phyloP scores from a whole-genome alignment of 2,888 invertebrate species.

The Amphipoea lucens region DNA sequence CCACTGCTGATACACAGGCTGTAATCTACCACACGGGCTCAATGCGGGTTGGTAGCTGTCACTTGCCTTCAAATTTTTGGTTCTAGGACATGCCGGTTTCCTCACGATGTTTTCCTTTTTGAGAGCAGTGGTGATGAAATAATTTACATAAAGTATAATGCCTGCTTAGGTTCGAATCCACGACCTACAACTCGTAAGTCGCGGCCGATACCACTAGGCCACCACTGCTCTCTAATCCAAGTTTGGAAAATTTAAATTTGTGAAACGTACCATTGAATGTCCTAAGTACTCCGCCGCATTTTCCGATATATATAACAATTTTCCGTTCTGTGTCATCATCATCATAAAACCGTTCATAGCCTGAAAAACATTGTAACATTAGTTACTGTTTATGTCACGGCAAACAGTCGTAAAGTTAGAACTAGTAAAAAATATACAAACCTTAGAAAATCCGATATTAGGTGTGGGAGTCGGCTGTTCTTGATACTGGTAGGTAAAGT shows the following conservation, averaged over 20 bases:
- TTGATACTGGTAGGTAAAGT: conserved; percentile 92
- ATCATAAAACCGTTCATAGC: conserved; percentile 99
- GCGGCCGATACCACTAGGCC: no score
- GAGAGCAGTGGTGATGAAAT: no score
- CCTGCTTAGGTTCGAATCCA: no score
- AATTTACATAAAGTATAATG: no score
- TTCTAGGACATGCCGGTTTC: no score
- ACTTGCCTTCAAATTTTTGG: no score
- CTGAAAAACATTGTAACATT: conserved; percentile 91
- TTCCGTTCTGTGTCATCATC: conserved; percentile 99
- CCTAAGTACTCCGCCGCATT: conserved; percentile 99
- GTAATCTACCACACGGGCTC: no score
- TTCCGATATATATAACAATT: conserved; percentile 99
- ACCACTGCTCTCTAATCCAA: no score
- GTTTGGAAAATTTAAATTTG: background rate
- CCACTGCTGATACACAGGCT: no score
- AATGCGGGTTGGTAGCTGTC: no score
- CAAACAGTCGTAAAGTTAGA: conserved; percentile 78
- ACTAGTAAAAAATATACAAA: conserved; percentile 80
- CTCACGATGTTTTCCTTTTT: no score
- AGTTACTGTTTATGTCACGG: conserved; percentile 71
- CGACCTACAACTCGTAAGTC: no score
- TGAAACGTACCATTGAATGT: conserved; percentile 96
- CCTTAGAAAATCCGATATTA: conserved; percentile 98
- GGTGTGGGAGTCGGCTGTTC: conserved; percentile 94